These are phyloP conservation scores for Drosophila multiciliata DNA, from an alignment of 2,888 invertebrate genomes.

Conservation along the genomic window DNA sequence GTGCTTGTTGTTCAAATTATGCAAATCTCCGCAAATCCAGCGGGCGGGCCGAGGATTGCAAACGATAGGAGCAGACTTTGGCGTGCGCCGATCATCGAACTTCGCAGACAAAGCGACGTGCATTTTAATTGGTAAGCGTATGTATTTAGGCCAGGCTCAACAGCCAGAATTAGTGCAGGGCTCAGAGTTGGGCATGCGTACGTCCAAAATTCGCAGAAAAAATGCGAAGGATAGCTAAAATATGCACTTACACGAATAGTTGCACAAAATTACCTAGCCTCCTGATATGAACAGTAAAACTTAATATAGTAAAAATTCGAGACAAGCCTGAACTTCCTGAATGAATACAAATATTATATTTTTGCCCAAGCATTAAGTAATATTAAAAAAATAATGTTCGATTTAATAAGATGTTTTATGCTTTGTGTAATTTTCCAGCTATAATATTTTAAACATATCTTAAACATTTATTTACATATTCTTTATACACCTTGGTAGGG, in stretches of 20 bases:
- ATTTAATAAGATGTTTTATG: neutral
- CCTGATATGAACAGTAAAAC: neutral
- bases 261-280: slow-evolving; percentile 39
- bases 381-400: neutral
- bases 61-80: slow-evolving; percentile 26
- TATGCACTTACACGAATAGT: neutral
- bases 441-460: neutral
- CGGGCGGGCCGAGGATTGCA: slow-evolving; percentile 62
- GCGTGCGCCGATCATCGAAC: slow-evolving; percentile 42
- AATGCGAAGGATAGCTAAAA: neutral
- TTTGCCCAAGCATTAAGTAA: neutral
- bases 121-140: slow-evolving; percentile 63
- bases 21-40: slow-evolving; percentile 71
- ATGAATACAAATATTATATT: neutral
- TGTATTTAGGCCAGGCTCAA: slow-evolving; percentile 49
- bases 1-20: slow-evolving; percentile 75
- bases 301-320: neutral
- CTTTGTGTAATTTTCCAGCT: neutral
- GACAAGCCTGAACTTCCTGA: neutral
- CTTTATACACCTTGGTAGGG: neutral
- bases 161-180: slow-evolving; percentile 49
- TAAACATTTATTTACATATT: neutral
- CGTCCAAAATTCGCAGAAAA: slow-evolving; percentile 51
- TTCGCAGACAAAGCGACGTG: slow-evolving; percentile 63
- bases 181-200: slow-evolving; percentile 23